These are phyloP conservation scores for Rallus crepitans DNA, from an alignment of 2,797 vertebrate genomes.

Conservation along the genomic window DNA sequence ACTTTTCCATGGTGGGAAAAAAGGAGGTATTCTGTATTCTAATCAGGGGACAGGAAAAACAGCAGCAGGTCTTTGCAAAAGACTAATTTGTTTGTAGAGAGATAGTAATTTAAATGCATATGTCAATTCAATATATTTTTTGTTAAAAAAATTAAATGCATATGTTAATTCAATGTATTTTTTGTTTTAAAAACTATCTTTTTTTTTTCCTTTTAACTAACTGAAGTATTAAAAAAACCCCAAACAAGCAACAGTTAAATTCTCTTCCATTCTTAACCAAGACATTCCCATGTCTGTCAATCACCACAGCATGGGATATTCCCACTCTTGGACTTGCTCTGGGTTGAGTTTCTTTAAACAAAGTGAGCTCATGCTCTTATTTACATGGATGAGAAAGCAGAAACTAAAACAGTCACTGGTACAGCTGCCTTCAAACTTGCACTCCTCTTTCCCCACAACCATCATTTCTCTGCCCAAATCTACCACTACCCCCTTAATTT, in stretches of 20 bases:
- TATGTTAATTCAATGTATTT: background rate
- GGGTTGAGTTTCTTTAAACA: background rate
- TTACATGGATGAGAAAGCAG: background rate
- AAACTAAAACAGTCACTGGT: background rate
- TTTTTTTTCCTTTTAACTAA: background rate
- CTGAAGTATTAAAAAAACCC: background rate
- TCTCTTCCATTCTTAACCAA: background rate
- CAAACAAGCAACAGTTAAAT: background rate
- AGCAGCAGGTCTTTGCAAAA: background rate
- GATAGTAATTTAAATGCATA: background rate
- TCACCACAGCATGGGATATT: background rate
- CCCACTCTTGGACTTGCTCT: background rate
- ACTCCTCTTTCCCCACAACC: background rate
- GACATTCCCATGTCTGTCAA: background rate
- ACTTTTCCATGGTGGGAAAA: background rate
- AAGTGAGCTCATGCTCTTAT: background rate
- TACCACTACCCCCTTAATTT: background rate
- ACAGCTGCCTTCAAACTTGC: background rate
- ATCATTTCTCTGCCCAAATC: background rate
- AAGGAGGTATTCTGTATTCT: background rate
- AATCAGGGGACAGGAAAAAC: rapidly evolving
- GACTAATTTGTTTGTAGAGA: background rate
- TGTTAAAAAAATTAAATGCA: background rate
- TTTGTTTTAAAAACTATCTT: background rate
- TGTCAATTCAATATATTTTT: background rate